Evolutionary conservation across 2,113 vertebrate species (phyloP).

Genomic region (Sebastes schlegelii): DNA sequence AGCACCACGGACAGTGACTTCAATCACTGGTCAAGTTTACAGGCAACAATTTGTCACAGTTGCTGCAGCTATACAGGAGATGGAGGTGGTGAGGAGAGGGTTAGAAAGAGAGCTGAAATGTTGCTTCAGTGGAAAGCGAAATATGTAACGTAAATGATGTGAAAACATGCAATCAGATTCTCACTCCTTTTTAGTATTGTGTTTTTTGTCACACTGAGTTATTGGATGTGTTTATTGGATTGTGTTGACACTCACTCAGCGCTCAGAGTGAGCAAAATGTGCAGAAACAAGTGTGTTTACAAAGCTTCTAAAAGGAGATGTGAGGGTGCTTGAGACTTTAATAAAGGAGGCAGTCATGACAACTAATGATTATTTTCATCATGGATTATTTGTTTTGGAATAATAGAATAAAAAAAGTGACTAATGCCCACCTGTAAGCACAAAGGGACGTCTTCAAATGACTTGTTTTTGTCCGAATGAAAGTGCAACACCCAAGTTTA

Average conservation of each 20-base stretch:
- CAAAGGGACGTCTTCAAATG: neutral
- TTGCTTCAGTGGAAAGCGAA: neutral
- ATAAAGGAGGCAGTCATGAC: neutral
- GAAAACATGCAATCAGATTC: neutral
- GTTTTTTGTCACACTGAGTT: neutral
- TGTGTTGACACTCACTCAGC: neutral
- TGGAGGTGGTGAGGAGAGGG: neutral
- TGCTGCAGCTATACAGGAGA: neutral
- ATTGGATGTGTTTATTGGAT: neutral
- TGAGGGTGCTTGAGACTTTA: too few species aligned
- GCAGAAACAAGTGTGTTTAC: neutral
- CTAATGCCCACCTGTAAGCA: neutral
- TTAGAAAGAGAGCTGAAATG: neutral
- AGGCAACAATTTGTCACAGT: neutral
- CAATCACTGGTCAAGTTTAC: neutral
- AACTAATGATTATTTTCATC: neutral
- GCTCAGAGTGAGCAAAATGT: neutral
- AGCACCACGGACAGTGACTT: conserved; percentile 81
- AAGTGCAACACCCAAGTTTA: neutral
- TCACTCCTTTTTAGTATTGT: neutral
- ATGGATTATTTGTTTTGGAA: neutral
- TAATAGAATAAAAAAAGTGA: neutral
- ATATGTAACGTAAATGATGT: neutral
- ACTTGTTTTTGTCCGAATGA: neutral
- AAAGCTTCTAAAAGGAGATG: neutral